phyloP scores from a whole-genome alignment of 2,113 vertebrate genomes.

The Paracanthobrama guichenoti region DNA sequence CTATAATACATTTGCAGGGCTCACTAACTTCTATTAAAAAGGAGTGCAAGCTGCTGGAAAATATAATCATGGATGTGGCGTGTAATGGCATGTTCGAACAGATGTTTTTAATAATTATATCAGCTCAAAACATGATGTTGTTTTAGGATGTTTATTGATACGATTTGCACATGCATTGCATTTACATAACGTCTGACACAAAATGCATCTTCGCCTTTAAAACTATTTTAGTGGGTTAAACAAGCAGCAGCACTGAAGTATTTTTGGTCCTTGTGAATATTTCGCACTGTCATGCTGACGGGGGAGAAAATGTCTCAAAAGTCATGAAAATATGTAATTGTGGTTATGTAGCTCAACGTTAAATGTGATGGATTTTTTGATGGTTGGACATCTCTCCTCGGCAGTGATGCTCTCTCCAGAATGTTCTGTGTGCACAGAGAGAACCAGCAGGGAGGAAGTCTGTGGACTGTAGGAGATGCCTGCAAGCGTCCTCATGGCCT shows the following conservation, averaged over 20 bases:
- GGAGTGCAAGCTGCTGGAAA: not conserved
- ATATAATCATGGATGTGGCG: not conserved
- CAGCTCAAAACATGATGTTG: not conserved
- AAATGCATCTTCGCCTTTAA: not conserved
- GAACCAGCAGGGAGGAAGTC: constrained; percentile 35
- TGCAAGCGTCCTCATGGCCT: constrained; percentile 48
- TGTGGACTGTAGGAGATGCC: constrained; percentile 44
- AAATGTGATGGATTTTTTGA: constrained; percentile 3
- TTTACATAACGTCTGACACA: constrained; percentile 5
- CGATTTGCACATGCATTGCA: not conserved
- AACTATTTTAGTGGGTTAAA: constrained; percentile 1
- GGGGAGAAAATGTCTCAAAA: too few species aligned
- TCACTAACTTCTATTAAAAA: not conserved
- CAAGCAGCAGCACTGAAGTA: not conserved
- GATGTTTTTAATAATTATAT: not conserved
- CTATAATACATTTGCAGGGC: constrained; percentile 17
- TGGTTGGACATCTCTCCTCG: constrained; percentile 5
- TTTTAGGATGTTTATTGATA: not conserved
- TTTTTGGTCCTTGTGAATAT: constrained; percentile 6
- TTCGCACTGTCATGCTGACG: not conserved
- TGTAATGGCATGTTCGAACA: not conserved
- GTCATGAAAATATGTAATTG: not conserved
- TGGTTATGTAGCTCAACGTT: not conserved
- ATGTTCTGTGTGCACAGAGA: constrained; percentile 24
- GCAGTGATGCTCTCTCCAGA: not conserved